Evolutionary conservation across 2,113 vertebrate species (phyloP).

Genomic region (Cisticola juncidis): DNA sequence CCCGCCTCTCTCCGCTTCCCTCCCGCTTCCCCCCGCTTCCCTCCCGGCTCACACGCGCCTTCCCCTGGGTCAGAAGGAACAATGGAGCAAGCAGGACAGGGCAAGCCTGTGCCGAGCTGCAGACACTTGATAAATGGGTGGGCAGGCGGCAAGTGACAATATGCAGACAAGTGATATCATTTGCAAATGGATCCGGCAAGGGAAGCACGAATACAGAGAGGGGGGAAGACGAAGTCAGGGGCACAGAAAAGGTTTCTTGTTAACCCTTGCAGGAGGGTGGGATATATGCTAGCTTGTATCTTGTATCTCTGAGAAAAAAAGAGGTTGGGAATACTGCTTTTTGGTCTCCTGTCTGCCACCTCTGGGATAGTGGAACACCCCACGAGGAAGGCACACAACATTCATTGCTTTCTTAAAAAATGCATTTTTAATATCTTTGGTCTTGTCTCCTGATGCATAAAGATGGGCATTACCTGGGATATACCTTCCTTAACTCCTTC

Average conservation of each 20-base stretch:
- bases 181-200: constrained; percentile 85
- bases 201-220: constrained; percentile 25
- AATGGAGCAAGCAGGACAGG: constrained; percentile 85
- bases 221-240: constrained; percentile 43
- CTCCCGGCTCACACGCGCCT: not conserved
- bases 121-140: constrained; percentile 90
- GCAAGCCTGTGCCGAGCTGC: constrained; percentile 65
- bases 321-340: not conserved
- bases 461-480: not conserved
- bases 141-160: constrained; percentile 86
- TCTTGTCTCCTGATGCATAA: not conserved
- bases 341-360: not conserved
- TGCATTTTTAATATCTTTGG: not conserved
- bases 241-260: constrained; percentile 32
- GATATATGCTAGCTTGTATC: not conserved
- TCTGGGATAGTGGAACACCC: not conserved
- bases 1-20: not conserved
- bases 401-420: not conserved
- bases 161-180: constrained; percentile 91
- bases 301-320: not conserved
- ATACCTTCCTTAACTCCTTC: not conserved
- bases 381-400: not conserved
- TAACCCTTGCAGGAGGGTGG: constrained; percentile 44
- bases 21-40: constrained; percentile 74
- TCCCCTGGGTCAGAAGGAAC: constrained; percentile 85